phyloP scores from a whole-genome alignment of 30 jellyfish, hydroid and myxozoan genomes.

The Aurelia sp. region DNA sequence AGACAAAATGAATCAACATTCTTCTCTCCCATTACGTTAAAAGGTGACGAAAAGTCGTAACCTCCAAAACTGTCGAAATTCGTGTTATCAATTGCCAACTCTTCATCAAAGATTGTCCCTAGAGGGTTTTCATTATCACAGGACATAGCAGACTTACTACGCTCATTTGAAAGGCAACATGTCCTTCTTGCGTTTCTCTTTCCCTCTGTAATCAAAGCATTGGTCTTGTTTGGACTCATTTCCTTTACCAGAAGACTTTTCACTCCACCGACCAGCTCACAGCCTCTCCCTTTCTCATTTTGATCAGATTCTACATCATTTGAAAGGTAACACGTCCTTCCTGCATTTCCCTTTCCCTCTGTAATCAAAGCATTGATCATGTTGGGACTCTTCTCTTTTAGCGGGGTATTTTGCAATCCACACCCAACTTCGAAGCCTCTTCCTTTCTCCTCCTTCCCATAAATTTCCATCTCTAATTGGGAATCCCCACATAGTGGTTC shows the following conservation, averaged over 20 bases:
- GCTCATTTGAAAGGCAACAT: neutral
- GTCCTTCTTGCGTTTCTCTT: neutral
- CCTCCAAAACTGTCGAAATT: constrained; percentile 18
- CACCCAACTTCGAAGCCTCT: too few species aligned
- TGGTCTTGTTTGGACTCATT: too few species aligned
- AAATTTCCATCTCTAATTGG: neutral
- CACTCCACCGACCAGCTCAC: neutral
- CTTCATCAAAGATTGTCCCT: too few species aligned
- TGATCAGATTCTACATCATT: neutral
- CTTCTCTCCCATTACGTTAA: neutral
- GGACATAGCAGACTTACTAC: neutral
- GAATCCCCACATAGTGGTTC: constrained; percentile 24
- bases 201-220: neutral
- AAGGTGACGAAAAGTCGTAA: constrained; percentile 12
- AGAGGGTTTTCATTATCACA: neutral
- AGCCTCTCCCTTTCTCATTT: neutral
- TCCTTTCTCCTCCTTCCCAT: neutral
- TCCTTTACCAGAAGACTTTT: too few species aligned
- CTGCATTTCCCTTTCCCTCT: neutral
- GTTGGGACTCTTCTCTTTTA: too few species aligned
- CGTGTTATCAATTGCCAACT: neutral
- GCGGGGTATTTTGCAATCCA: too few species aligned
- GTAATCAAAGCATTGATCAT: too few species aligned
- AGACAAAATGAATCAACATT: constrained; percentile 17
- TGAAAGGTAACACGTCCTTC: neutral